These are phyloP conservation scores for Panthera tigris DNA, from an alignment of 2,113 vertebrate species.

Conservation along the genomic window DNA sequence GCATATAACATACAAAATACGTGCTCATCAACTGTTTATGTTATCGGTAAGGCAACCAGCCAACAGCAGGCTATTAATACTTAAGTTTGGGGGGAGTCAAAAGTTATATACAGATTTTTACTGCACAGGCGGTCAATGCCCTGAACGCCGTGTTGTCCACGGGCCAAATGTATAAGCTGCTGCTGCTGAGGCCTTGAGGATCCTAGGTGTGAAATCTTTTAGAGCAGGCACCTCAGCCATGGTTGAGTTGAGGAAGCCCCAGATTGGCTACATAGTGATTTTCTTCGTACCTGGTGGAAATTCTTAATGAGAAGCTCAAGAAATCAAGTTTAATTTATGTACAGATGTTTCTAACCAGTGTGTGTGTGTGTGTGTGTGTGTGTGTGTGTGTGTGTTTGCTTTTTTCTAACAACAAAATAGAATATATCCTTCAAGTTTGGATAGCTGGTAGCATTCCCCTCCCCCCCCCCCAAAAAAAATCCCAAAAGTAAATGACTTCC, in stretches of 20 bases:
- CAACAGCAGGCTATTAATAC: neutral
- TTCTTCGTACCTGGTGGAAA: neutral
- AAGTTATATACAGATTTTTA: neutral
- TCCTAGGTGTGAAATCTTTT: neutral
- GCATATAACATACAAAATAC: neutral
- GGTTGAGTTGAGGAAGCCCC: neutral
- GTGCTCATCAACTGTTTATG: neutral
- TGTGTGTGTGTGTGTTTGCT: neutral
- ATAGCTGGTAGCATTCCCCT: neutral
- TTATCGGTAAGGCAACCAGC: neutral
- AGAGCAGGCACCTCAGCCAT: neutral
- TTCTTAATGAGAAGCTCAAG: neutral
- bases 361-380: neutral
- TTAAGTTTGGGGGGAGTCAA: neutral
- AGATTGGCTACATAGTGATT: neutral
- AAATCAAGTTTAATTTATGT: neutral
- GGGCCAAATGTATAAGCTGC: neutral
- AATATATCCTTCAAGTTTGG: neutral
- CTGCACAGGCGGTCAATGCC: neutral
- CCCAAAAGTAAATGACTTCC: constrained; percentile 48
- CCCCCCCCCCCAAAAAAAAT: neutral
- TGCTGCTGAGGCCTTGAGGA: neutral
- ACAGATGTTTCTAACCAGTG: neutral
- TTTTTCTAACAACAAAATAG: neutral
- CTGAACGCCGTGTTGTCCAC: neutral